Conservation (phyloP, 2,888 invertebrate genomes). For the Stenoptilia bipunctidactyla region DNA sequence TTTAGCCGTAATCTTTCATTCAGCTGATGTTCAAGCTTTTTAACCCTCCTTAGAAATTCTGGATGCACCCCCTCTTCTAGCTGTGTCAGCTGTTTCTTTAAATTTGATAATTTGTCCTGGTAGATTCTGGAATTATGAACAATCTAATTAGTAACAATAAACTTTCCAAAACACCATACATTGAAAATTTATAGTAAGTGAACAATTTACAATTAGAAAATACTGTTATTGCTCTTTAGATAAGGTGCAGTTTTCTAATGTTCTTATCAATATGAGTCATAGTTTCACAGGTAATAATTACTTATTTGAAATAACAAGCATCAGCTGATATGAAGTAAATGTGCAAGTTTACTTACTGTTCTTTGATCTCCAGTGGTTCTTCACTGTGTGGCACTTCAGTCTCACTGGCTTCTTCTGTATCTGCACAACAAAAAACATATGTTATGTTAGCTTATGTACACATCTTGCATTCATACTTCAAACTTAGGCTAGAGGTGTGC, state of each 20-base stretch:
- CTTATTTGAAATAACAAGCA: too few species aligned
- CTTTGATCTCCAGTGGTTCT: constrained; percentile 87
- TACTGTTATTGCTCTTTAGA: not conserved
- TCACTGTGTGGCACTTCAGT: constrained; percentile 89
- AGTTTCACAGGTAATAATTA: too few species aligned
- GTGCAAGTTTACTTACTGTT: constrained; percentile 75
- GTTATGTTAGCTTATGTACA: not conserved
- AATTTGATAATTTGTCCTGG: constrained; percentile 88
- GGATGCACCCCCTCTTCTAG: constrained; percentile 88
- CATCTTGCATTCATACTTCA: not conserved
- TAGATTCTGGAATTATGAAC: constrained; percentile 76
- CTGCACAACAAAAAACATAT: constrained; percentile 38
- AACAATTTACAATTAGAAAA: constrained; percentile 4
- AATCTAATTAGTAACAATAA: too few species aligned
- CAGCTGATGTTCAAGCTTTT: constrained; percentile 84
- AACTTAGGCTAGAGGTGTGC: not conserved
- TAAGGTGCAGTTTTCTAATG: too few species aligned
- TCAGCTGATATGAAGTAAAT: too few species aligned
- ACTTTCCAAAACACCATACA: too few species aligned
- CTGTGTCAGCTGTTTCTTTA: constrained; percentile 92
- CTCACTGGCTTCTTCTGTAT: constrained; percentile 97
- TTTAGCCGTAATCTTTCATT: constrained; percentile 85
- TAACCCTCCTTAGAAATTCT: constrained; percentile 86
- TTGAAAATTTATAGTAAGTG: too few species aligned
- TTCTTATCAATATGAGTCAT: too few species aligned